phyloP scores from a whole-genome alignment of 1,140 invertebrate genomes.

The Anoplophora glabripennis region DNA sequence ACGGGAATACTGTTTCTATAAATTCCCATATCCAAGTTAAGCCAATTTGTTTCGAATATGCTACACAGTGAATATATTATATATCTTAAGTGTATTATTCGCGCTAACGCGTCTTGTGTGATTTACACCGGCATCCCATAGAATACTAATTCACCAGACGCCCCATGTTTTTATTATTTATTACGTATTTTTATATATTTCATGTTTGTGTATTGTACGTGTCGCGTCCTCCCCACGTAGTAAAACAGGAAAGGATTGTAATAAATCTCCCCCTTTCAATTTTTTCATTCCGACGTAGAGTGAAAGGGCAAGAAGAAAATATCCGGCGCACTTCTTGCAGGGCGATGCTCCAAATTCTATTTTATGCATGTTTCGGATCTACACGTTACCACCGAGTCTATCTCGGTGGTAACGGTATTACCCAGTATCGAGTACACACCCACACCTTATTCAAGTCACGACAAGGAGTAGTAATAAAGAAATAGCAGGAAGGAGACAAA shows the following conservation, averaged over 20 bases:
- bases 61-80: conserved; percentile 23
- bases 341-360: too few relatives aligned
- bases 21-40: conserved; percentile 13
- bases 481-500: too few relatives aligned
- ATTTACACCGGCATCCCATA: not conserved
- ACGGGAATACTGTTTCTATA: conserved; percentile 15
- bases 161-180: not conserved
- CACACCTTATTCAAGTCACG: too few relatives aligned
- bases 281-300: not conserved
- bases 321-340: too few relatives aligned
- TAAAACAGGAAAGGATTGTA: not conserved
- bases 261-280: not conserved
- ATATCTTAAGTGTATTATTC: too few relatives aligned
- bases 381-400: too few relatives aligned
- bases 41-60: conserved; percentile 22
- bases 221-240: too few relatives aligned
- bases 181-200: not conserved
- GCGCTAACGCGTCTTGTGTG: conserved; percentile 10
- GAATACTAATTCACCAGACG: not conserved
- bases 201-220: not conserved
- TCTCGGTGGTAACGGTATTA: too few relatives aligned
- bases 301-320: too few relatives aligned
- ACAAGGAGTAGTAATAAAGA: too few relatives aligned
- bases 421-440: too few relatives aligned
- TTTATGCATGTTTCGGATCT: too few relatives aligned